These are phyloP conservation scores for Scrobipalpa costella DNA, from an alignment of 2,888 invertebrate genomes.

Conservation along the genomic window DNA sequence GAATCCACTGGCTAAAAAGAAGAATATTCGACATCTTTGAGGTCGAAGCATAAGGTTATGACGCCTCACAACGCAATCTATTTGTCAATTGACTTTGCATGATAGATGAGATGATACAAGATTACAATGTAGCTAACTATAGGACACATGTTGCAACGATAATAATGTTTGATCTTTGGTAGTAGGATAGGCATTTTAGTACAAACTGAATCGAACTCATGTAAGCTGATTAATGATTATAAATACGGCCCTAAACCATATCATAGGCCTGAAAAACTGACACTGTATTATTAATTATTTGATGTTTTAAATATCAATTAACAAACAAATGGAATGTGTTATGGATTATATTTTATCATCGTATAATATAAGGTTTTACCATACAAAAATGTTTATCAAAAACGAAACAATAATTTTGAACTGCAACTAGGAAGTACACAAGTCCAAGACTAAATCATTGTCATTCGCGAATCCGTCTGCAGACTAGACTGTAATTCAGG, in stretches of 20 bases:
- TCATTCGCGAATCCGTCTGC: background rate
- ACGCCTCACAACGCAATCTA: background rate
- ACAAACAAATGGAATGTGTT: too few species aligned
- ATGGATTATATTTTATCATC: too few species aligned
- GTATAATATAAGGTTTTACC: too few species aligned
- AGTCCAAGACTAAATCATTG: background rate
- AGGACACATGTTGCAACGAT: background rate
- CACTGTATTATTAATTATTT: too few species aligned
- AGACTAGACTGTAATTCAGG: conserved; percentile 4
- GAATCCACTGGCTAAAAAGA: too few species aligned
- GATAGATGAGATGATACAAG: conserved; percentile 4
- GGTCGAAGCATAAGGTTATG: background rate
- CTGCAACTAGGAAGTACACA: conserved; percentile 4
- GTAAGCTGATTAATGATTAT: too few species aligned
- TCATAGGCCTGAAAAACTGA: too few species aligned
- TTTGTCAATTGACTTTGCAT: background rate
- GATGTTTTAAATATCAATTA: too few species aligned
- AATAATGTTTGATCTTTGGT: background rate
- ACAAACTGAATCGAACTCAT: too few species aligned
- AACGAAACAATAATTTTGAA: background rate
- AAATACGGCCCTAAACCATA: too few species aligned
- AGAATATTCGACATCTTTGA: background rate
- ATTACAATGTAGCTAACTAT: background rate
- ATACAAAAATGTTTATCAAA: too few species aligned
- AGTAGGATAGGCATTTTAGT: background rate